phyloP scores from a whole-genome alignment of 2,797 vertebrate species.

The Danio albolineatus region DNA sequence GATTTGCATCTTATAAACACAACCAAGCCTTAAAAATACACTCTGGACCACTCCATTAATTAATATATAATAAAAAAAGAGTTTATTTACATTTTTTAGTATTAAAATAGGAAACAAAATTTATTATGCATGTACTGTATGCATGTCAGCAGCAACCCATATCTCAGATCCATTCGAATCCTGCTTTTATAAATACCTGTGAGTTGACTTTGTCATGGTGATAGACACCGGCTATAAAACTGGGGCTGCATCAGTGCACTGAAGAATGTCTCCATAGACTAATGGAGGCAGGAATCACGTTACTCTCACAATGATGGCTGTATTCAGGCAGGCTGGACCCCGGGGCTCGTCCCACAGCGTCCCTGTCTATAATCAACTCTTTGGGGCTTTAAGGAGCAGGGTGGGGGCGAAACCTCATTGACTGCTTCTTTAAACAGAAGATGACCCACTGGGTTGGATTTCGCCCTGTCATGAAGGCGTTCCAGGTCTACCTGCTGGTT shows the following conservation, averaged over 20 bases:
- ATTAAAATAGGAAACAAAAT: no score
- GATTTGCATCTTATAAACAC: no score
- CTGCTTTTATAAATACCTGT: not conserved
- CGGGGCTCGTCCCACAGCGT: constrained; percentile 6
- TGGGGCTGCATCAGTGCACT: constrained; percentile 23
- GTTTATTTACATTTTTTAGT: no score
- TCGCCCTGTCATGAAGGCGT: constrained; percentile 44
- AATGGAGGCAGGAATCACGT: constrained; percentile 37
- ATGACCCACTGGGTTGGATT: constrained; percentile 48
- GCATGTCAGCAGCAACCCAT: no score
- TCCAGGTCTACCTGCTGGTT: constrained; percentile 50
- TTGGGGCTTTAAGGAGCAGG: constrained; percentile 42
- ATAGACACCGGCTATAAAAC: constrained; percentile 26
- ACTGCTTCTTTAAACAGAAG: constrained; percentile 54
- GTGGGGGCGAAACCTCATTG: constrained; percentile 60
- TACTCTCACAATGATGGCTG: constrained; percentile 48
- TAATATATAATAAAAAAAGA: no score
- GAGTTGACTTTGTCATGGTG: not conserved
- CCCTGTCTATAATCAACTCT: constrained; percentile 33
- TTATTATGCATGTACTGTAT: no score
- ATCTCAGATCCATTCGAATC: not conserved
- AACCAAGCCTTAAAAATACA: no score
- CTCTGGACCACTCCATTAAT: no score
- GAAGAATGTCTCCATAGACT: constrained; percentile 44
- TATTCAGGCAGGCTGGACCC: constrained; percentile 35